Conservation (phyloP, 2,888 invertebrate genomes). For the Nudaria mundana region DNA sequence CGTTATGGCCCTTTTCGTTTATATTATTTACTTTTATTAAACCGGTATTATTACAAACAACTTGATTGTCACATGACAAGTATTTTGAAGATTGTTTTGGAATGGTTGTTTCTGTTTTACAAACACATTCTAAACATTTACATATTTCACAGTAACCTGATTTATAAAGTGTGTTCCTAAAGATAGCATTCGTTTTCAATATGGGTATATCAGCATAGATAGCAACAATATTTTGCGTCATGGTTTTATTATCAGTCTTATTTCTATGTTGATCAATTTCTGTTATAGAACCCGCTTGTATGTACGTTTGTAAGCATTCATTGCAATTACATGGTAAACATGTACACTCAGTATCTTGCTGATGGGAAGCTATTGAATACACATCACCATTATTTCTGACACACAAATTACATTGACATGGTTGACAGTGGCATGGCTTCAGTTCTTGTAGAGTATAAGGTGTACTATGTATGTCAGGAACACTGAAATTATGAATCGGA, state of each 20-base stretch:
- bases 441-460: conserved; percentile 11
- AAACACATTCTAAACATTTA: conserved; percentile 41
- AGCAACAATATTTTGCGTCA: conserved; percentile 31
- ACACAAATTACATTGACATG: conserved; percentile 39
- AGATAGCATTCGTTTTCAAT: conserved; percentile 17
- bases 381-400: conserved; percentile 8
- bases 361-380: conserved; percentile 16
- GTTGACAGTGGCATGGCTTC: conserved; percentile 38
- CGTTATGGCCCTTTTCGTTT: not conserved
- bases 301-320: conserved; percentile 38
- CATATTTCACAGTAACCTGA: conserved; percentile 37
- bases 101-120: conserved; percentile 22
- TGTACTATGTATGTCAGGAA: conserved; percentile 11
- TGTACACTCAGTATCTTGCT: too few relatives aligned
- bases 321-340: conserved; percentile 55
- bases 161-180: not conserved
- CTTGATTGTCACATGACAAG: conserved; percentile 3
- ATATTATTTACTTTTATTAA: not conserved
- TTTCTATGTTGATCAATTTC: conserved; percentile 10
- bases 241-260: conserved; percentile 6
- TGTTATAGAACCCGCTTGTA: conserved; percentile 23
- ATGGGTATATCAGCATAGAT: conserved; percentile 39
- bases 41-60: not conserved
- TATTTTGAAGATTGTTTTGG: conserved; percentile 17
- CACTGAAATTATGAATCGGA: not conserved